These are phyloP conservation scores for Mercenaria mercenaria DNA, from an alignment of 1,140 invertebrate genomes.

Conservation along the genomic window DNA sequence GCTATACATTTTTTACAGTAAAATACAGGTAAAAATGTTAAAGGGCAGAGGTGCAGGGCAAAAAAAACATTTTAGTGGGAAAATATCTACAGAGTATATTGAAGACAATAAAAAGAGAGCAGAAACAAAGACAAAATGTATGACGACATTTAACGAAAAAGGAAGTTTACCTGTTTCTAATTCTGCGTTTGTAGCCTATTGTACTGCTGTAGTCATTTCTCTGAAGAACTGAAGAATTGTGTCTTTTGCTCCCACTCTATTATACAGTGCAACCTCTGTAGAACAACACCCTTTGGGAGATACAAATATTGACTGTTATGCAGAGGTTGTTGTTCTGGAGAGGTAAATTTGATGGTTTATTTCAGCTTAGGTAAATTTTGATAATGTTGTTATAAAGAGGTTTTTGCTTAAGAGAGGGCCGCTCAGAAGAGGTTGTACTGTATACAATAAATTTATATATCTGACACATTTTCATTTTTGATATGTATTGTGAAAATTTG, in stretches of 20 bases:
- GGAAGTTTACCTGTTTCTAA: not conserved
- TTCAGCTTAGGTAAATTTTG: too few species aligned
- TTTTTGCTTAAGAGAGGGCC: too few species aligned
- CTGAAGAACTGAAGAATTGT: not conserved
- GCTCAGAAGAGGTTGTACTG: too few species aligned
- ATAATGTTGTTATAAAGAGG: too few species aligned
- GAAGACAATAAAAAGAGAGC: not conserved
- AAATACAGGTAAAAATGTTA: not conserved
- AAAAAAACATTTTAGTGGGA: not conserved
- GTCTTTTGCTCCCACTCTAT: not conserved
- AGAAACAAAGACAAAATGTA: not conserved
- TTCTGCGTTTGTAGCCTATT: not conserved
- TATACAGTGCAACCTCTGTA: too few species aligned
- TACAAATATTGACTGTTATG: too few species aligned
- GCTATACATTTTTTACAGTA: too few species aligned
- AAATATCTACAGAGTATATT: not conserved
- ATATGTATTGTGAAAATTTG: too few species aligned
- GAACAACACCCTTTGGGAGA: too few species aligned
- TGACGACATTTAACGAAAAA: not conserved
- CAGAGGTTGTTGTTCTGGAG: too few species aligned
- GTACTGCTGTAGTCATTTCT: not conserved
- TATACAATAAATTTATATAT: not conserved
- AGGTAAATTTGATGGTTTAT: too few species aligned
- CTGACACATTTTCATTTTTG: too few species aligned
- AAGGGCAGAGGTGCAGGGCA: not conserved